phyloP scores from a whole-genome alignment of 2,888 invertebrate genomes.

The Trissolcus brochymenae region DNA sequence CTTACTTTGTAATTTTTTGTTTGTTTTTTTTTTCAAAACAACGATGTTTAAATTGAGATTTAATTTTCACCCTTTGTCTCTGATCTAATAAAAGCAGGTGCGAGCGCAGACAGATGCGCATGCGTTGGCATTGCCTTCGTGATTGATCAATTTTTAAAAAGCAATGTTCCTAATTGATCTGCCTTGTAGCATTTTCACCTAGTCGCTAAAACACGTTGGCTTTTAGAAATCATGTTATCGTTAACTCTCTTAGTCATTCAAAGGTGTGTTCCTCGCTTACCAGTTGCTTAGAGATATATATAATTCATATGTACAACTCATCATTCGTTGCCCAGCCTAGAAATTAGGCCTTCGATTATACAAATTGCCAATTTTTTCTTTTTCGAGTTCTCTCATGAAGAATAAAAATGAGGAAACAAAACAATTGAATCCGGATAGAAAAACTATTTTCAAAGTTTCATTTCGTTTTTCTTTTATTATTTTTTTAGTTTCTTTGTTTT shows the following conservation, averaged over 20 bases:
- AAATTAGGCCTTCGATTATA: no score
- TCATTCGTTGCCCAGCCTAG: constrained; percentile 11
- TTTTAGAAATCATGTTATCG: constrained; percentile 53
- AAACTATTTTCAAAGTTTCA: no score
- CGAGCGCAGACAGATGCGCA: constrained; percentile 62
- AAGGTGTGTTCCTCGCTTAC: constrained; percentile 66
- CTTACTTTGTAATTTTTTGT: no score
- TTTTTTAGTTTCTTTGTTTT: no score
- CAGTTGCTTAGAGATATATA: constrained; percentile 48
- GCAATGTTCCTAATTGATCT: constrained; percentile 73
- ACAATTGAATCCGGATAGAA: no score
- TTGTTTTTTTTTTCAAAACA: no score
- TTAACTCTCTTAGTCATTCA: constrained; percentile 70
- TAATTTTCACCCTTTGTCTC: constrained; percentile 40
- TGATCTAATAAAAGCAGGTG: constrained; percentile 68
- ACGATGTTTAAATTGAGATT: background rate
- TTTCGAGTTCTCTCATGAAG: no score
- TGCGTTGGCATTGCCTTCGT: constrained; percentile 64
- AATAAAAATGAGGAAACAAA: no score
- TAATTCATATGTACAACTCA: constrained; percentile 43
- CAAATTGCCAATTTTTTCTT: constrained; percentile 1
- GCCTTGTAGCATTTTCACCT: constrained; percentile 57
- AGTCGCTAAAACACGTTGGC: constrained; percentile 50
- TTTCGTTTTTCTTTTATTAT: no score
- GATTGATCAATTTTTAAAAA: constrained; percentile 74